Evolutionary conservation across 2,113 vertebrate genomes (phyloP).

Genomic region (Antechinus flavipes): DNA sequence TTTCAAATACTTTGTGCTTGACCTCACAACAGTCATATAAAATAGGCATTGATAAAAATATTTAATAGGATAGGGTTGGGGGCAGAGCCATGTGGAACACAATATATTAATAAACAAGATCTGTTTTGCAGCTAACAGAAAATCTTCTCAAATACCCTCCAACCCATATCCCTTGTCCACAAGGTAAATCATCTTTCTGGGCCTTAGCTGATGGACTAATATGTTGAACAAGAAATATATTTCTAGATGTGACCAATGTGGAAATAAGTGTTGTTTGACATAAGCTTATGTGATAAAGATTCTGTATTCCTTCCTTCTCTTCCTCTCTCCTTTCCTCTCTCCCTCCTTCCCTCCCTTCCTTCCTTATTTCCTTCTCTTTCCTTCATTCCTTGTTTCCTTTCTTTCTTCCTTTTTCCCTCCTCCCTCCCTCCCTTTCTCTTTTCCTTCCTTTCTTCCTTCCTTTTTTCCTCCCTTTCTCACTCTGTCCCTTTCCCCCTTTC

Average conservation of each 20-base stretch:
- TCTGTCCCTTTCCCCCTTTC: background rate
- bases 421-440: background rate
- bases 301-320: background rate
- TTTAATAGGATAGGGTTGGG: background rate
- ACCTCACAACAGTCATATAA: background rate
- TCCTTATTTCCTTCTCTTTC: fast-evolving
- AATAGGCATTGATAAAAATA: background rate
- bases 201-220: background rate
- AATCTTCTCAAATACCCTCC: background rate
- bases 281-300: background rate
- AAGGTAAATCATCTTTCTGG: background rate
- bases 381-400: fast-evolving
- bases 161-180: background rate
- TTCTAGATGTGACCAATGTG: background rate
- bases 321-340: background rate
- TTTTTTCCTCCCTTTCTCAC: too few species aligned
- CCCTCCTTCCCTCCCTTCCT: fast-evolving
- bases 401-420: fast-evolving
- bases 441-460: background rate
- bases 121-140: background rate
- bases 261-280: background rate
- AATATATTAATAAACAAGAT: background rate
- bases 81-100: background rate
- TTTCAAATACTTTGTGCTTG: background rate
- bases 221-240: background rate